Evolutionary conservation across 2,113 vertebrate species (phyloP).

Genomic region (Lathamus discolor): DNA sequence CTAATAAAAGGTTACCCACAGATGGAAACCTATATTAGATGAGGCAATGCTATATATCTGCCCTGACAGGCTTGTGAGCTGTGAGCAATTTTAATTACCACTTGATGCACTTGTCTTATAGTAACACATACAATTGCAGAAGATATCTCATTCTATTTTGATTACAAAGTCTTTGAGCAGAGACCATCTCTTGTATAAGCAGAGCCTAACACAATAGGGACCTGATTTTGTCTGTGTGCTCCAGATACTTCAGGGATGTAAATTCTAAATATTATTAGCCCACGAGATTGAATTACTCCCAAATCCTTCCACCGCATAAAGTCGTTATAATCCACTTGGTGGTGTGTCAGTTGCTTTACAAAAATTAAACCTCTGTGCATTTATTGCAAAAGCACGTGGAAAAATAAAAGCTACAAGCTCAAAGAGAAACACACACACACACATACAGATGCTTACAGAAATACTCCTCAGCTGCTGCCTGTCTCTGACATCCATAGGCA

Average conservation of each 20-base stretch:
- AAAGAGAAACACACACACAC: not conserved
- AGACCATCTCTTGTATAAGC: not conserved
- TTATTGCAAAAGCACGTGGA: not conserved
- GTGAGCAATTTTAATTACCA: not conserved
- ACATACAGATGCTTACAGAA: not conserved
- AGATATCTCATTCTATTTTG: not conserved
- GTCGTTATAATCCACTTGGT: not conserved
- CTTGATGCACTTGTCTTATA: not conserved
- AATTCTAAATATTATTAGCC: not conserved
- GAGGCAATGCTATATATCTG: not conserved
- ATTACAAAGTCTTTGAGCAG: not conserved
- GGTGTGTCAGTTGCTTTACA: not conserved
- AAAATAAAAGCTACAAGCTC: not conserved
- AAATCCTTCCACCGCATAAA: not conserved
- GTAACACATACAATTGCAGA: not conserved
- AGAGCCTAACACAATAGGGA: not conserved
- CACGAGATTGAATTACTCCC: not conserved
- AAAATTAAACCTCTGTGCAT: not conserved
- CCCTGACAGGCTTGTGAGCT: not conserved
- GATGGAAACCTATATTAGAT: not conserved
- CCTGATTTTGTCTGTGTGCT: not conserved
- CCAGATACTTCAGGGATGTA: not conserved
- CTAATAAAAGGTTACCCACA: not conserved
- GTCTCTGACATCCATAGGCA: not conserved
- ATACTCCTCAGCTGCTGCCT: not conserved